These are phyloP conservation scores for Seira sanloemensis DNA, from an alignment of 2,888 invertebrate genomes.

Conservation along the genomic window DNA sequence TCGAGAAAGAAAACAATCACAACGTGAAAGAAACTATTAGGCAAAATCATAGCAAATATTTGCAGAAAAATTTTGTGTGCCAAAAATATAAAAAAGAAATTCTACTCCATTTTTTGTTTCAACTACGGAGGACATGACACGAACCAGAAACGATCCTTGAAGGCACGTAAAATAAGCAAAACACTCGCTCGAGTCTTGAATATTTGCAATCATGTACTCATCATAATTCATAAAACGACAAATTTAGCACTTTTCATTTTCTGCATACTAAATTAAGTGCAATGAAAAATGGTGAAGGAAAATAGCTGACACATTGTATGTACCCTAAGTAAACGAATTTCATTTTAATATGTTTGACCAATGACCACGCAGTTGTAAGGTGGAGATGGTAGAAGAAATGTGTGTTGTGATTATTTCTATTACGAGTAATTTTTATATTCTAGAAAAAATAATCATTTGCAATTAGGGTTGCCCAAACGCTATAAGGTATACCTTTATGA, in stretches of 20 bases:
- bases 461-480: too few species aligned
- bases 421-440: constrained; percentile 5
- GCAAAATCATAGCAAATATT: background rate
- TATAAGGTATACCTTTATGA: too few species aligned
- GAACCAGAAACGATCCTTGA: constrained; percentile 24
- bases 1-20: background rate
- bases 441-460: background rate
- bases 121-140: background rate
- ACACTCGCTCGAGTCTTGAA: background rate
- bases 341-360: too few species aligned
- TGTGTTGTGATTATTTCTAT: constrained; percentile 24
- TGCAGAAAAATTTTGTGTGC: constrained; percentile 33
- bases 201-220: constrained; percentile 5
- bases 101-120: constrained; percentile 13
- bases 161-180: constrained; percentile 40
- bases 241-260: constrained; percentile 50
- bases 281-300: background rate
- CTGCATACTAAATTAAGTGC: constrained; percentile 24
- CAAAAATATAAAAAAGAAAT: constrained; percentile 41
- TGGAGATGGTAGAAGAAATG: constrained; percentile 13
- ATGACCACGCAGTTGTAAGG: background rate
- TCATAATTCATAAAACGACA: constrained; percentile 59
- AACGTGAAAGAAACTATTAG: too few species aligned
- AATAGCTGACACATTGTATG: background rate
- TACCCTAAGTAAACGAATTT: background rate